phyloP scores from a whole-genome alignment of 2,797 vertebrate species.

The Microctenopoma stevenorrisi region DNA sequence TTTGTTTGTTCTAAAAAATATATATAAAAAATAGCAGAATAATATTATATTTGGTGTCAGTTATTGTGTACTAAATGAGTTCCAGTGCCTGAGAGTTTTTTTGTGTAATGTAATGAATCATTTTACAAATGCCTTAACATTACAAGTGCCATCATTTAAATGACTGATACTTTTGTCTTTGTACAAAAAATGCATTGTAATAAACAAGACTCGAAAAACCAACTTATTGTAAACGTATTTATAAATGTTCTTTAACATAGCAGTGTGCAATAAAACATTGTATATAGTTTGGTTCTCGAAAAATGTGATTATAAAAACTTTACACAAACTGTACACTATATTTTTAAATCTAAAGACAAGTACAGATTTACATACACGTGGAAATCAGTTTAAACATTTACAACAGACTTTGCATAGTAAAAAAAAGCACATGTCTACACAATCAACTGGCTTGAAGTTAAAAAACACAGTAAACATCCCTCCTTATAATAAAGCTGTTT shows the following conservation, averaged over 20 bases:
- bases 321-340: constrained; percentile 4
- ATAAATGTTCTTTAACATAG: constrained; percentile 44
- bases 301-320: constrained; percentile 29
- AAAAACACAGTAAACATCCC: constrained; percentile 32
- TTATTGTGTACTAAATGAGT: background rate
- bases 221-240: constrained; percentile 53
- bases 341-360: constrained; percentile 21
- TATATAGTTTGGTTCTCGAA: constrained; percentile 36
- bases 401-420: constrained; percentile 49
- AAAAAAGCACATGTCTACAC: constrained; percentile 33
- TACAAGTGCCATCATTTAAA: constrained; percentile 47
- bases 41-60: background rate
- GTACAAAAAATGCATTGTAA: constrained; percentile 24
- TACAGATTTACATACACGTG: constrained; percentile 5
- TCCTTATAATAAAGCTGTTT: constrained; percentile 15
- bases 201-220: constrained; percentile 22
- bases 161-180: constrained; percentile 20
- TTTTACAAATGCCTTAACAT: constrained; percentile 38
- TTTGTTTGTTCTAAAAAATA: background rate
- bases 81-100: constrained; percentile 23
- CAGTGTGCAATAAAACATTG: constrained; percentile 18
- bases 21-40: background rate
- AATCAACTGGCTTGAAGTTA: constrained; percentile 9
- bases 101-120: background rate
- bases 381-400: constrained; percentile 27